Conservation (phyloP, 2,888 invertebrate genomes). For the Heteromyza rotundicornis region DNA sequence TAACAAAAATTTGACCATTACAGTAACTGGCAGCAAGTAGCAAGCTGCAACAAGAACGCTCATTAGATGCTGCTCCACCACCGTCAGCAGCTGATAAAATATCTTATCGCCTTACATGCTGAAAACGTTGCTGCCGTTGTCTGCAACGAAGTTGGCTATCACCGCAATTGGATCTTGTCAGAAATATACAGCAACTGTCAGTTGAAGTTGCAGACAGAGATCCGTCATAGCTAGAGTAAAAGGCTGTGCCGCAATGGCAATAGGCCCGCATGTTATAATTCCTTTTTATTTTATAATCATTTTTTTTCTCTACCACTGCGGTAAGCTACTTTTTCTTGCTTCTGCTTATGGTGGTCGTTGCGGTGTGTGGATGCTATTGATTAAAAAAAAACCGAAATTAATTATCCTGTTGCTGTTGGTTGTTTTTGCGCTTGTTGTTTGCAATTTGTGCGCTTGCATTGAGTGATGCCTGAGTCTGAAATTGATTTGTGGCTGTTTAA, state of each 20-base stretch:
- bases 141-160: conserved; percentile 3
- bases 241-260: background rate
- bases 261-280: too few species aligned
- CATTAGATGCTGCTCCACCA: background rate
- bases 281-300: too few species aligned
- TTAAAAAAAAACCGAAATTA: too few species aligned
- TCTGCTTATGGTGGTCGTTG: too few species aligned
- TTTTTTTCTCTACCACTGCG: too few species aligned
- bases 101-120: conserved; percentile 19
- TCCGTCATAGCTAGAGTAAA: conserved; percentile 16
- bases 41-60: background rate
- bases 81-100: background rate
- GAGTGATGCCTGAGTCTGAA: background rate
- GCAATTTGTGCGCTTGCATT: background rate
- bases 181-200: conserved; percentile 6
- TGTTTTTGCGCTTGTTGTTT: background rate
- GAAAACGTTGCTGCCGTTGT: conserved; percentile 3
- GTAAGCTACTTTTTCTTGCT: too few species aligned
- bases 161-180: conserved; percentile 12
- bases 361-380: too few species aligned
- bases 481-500: background rate
- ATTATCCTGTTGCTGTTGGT: background rate
- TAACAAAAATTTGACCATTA: conserved; percentile 3
- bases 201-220: conserved; percentile 5
- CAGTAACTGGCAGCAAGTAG: background rate